Conservation (phyloP, 2,888 invertebrate genomes). For the Latheticus oryzae region DNA sequence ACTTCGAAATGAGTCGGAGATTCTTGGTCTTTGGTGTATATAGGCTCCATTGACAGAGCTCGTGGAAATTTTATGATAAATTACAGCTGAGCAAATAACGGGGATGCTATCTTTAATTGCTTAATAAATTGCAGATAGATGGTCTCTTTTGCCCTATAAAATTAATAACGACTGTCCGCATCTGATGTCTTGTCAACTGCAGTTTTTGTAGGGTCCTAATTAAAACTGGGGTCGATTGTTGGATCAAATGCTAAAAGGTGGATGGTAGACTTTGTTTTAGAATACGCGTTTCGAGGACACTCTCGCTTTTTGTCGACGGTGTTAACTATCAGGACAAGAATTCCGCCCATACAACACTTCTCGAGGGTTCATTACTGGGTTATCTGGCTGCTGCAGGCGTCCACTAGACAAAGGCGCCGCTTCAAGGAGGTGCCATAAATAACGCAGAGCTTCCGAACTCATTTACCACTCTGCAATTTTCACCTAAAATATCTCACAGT, state of each 20-base stretch:
- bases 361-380: conserved; percentile 36
- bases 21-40: conserved; percentile 49
- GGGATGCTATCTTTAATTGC: conserved; percentile 38
- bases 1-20: conserved; percentile 61
- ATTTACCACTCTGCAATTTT: conserved; percentile 17
- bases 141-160: conserved; percentile 21
- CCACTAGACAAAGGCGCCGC: conserved; percentile 36
- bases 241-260: conserved; percentile 25
- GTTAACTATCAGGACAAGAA: conserved; percentile 32
- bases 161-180: conserved; percentile 23
- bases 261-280: conserved; percentile 23
- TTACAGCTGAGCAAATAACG: conserved; percentile 45
- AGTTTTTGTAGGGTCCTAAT: conserved; percentile 31
- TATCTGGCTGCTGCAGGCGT: conserved; percentile 38
- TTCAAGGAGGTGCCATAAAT: conserved; percentile 28
- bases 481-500: background rate
- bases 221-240: conserved; percentile 27
- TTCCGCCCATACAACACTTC: conserved; percentile 26
- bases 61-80: conserved; percentile 46
- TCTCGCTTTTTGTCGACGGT: conserved; percentile 18
- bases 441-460: conserved; percentile 19
- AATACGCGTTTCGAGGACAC: conserved; percentile 22
- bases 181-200: background rate
- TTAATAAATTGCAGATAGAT: conserved; percentile 37
- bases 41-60: conserved; percentile 44